Conservation (phyloP, 2,797 vertebrate species). For the Chromobotia macracanthus region DNA sequence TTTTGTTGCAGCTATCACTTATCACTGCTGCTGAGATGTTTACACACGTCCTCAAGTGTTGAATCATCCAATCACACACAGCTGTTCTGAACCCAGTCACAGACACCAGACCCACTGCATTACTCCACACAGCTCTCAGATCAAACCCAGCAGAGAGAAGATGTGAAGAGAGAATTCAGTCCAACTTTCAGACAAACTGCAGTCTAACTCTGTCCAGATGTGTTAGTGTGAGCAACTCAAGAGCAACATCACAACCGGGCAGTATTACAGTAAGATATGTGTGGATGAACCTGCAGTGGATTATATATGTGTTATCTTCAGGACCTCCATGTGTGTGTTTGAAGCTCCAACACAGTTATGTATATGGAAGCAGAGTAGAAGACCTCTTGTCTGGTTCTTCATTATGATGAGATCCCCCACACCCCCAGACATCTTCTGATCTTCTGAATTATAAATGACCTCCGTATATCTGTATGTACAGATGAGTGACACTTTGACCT, state of each 20-base stretch:
- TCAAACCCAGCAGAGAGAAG: conserved; percentile 13
- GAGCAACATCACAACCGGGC: not conserved
- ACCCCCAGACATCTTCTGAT: too few relatives aligned
- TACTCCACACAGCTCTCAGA: conserved; percentile 4
- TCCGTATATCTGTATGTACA: conserved; percentile 49
- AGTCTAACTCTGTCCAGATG: conserved; percentile 19
- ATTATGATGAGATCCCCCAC: conserved; percentile 49
- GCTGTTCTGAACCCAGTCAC: conserved; percentile 22
- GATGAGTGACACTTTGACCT: conserved; percentile 44
- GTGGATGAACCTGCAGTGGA: not conserved
- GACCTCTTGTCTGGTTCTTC: conserved; percentile 51
- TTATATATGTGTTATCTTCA: too few relatives aligned
- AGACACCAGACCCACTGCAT: not conserved
- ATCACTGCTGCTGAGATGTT: conserved; percentile 30
- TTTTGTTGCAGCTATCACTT: conserved; percentile 40
- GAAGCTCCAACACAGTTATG: conserved; percentile 51
- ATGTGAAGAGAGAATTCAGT: not conserved
- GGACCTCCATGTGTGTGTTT: not conserved
- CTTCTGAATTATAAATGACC: conserved; percentile 62
- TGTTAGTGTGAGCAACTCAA: not conserved
- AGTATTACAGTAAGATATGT: not conserved
- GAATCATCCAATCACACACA: conserved; percentile 34
- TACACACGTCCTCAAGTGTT: conserved; percentile 22
- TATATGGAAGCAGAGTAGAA: conserved; percentile 47
- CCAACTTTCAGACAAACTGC: not conserved